Percentiles rank a stretch among this genome's conserved stretches.
These are phyloP conservation scores for Bacillus rossius DNA, from an alignment of 1,140 invertebrate species.

Conservation along the genomic window DNA sequence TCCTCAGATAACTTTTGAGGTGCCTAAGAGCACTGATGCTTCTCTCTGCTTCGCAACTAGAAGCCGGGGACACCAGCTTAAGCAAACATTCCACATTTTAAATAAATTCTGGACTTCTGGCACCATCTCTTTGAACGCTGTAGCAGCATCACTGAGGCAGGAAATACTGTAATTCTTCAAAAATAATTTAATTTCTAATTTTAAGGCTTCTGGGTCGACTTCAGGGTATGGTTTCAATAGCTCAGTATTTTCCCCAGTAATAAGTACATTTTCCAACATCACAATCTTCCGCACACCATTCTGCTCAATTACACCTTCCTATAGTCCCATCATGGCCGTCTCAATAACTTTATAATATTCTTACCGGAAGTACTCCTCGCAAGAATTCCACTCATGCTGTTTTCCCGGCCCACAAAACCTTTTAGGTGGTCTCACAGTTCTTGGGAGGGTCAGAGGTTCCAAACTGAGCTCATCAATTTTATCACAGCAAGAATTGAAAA, in stretches of 20 bases:
- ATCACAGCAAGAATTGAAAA: neutral
- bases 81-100: neutral
- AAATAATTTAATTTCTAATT: too few species aligned
- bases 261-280: too few species aligned
- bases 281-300: too few species aligned
- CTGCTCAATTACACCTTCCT: too few species aligned
- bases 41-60: conserved; percentile 18
- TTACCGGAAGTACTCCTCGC: too few species aligned
- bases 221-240: too few species aligned
- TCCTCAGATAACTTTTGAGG: conserved; percentile 20
- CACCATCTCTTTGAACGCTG: conserved; percentile 5
- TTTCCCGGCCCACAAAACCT: neutral
- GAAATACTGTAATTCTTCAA: too few species aligned
- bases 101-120: neutral
- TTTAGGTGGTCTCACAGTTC: neutral
- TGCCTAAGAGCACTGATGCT: conserved; percentile 16
- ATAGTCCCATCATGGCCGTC: too few species aligned
- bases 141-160: conserved; percentile 5
- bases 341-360: too few species aligned
- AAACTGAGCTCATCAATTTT: neutral
- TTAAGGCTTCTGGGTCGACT: too few species aligned
- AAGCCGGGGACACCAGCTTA: conserved; percentile 17
- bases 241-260: too few species aligned
- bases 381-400: too few species aligned
- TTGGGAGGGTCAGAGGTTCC: neutral